Evolutionary conservation across 2,113 vertebrate genomes (phyloP).

Genomic region (Sylvilagus bachmani): DNA sequence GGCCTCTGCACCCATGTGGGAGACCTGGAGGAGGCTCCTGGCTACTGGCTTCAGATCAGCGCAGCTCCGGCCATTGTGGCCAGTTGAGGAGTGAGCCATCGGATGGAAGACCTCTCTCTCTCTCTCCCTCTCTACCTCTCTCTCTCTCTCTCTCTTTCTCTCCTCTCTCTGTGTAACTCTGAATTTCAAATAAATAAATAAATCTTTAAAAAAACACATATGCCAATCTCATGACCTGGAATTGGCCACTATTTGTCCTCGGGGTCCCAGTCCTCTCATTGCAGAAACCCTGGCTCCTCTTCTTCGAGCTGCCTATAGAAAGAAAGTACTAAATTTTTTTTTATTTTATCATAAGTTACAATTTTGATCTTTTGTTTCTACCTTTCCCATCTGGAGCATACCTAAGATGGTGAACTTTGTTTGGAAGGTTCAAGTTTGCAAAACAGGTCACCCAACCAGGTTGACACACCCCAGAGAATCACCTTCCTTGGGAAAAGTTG

Average conservation of each 20-base stretch:
- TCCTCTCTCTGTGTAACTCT: too few relatives aligned
- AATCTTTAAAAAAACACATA: too few relatives aligned
- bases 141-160: too few relatives aligned
- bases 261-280: not conserved
- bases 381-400: conserved; percentile 1
- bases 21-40: too few relatives aligned
- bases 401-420: conserved; percentile 34
- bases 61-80: too few relatives aligned
- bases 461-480: not conserved
- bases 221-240: not conserved
- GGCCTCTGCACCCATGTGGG: too few relatives aligned
- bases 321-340: not conserved
- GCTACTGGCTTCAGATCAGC: too few relatives aligned
- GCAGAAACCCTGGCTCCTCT: not conserved
- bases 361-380: not conserved
- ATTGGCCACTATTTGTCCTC: not conserved
- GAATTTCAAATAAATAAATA: too few relatives aligned
- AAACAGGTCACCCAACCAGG: conserved; percentile 27
- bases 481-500: conserved; percentile 36
- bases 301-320: not conserved
- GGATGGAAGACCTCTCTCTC: too few relatives aligned
- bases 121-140: too few relatives aligned
- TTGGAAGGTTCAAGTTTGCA: conserved; percentile 10
- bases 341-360: not conserved
- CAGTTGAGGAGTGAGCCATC: too few relatives aligned